Percentiles rank a stretch among this genome's conserved stretches.
phyloP scores from a whole-genome alignment of 1,140 invertebrate genomes.

The Leptoteleia sp. region DNA sequence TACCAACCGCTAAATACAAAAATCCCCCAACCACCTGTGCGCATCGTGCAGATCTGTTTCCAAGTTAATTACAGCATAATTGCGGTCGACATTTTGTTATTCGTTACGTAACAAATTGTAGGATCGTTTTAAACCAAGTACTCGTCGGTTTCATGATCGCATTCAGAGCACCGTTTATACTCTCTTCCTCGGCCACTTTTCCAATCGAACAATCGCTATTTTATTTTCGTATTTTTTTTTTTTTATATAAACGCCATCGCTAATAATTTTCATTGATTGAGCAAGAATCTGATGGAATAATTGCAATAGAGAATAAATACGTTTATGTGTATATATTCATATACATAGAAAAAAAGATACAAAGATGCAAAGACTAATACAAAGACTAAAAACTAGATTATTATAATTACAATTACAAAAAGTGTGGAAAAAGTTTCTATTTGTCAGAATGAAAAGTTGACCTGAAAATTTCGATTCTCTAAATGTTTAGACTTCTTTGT shows the following conservation, averaged over 20 bases:
- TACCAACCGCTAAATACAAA: constrained; percentile 81
- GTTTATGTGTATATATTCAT: neutral
- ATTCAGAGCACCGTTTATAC: too few species aligned
- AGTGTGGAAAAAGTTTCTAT: too few species aligned
- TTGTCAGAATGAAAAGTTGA: too few species aligned
- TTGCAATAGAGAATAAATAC: constrained; percentile 11
- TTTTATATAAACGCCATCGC: constrained; percentile 11
- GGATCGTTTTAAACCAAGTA: constrained; percentile 45
- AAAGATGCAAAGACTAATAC: too few species aligned
- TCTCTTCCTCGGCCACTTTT: neutral
- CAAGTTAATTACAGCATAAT: constrained; percentile 82
- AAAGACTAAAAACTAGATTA: too few species aligned
- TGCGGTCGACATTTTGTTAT: constrained; percentile 81
- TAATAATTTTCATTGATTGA: constrained; percentile 29
- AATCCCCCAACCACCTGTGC: constrained; percentile 81
- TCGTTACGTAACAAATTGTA: constrained; percentile 59
- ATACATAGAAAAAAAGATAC: too few species aligned
- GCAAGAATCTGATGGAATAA: constrained; percentile 16
- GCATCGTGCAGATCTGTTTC: constrained; percentile 69
- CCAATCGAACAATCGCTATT: constrained; percentile 7
- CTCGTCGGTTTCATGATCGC: constrained; percentile 19
- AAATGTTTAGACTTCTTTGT: too few species aligned
- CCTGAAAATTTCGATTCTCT: too few species aligned
- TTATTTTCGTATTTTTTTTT: constrained; percentile 36
- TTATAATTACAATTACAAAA: too few species aligned